These are phyloP conservation scores for Ptychochromis oligacanthus DNA, from an alignment of 2,113 vertebrate species.

Conservation along the genomic window DNA sequence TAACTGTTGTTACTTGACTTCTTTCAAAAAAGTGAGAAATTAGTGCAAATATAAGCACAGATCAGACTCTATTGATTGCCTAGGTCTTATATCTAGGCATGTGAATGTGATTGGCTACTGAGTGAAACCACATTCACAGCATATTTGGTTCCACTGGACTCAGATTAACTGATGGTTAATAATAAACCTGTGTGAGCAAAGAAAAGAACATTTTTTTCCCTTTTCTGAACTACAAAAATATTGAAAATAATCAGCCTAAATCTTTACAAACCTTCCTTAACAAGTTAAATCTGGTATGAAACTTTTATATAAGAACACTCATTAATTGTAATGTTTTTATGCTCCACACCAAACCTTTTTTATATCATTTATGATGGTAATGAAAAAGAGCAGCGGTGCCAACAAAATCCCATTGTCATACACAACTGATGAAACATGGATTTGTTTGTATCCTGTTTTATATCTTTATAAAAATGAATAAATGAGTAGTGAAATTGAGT, in stretches of 20 bases:
- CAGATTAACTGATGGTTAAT: background rate
- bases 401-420: background rate
- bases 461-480: background rate
- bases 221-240: background rate
- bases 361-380: background rate
- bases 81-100: background rate
- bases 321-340: background rate
- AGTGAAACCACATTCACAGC: background rate
- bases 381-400: background rate
- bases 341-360: background rate
- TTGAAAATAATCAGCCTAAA: background rate
- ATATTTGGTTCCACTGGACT: background rate
- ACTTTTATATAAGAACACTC: background rate
- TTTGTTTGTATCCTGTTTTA: background rate
- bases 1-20: background rate
- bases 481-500: background rate
- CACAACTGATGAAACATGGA: background rate
- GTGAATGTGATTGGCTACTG: background rate
- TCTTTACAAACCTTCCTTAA: background rate
- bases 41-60: background rate
- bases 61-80: background rate
- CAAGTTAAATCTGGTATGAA: background rate
- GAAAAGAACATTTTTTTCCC: background rate
- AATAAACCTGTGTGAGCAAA: background rate
- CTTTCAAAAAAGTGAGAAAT: background rate